Base-by-base conservation (phyloP, 2,888 invertebrate species). In the Eudemis profundana region DNA sequence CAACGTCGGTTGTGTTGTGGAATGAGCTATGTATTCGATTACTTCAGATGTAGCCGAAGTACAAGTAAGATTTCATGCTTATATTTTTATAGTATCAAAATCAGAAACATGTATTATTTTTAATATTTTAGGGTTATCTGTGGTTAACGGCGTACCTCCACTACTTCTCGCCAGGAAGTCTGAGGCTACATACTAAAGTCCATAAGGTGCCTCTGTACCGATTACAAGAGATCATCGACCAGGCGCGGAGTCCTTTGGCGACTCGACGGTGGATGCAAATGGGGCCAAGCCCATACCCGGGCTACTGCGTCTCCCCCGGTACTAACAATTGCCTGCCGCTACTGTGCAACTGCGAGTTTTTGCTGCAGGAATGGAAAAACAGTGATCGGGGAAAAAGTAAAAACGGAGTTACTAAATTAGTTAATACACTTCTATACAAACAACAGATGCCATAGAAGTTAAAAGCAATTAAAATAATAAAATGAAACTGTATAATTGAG, bases 251-350 rank as follows among this genome's bases (percentile, higher is more conserved):
- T 19, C 15, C 17, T 2, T 0, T 21, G 10, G 53, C 27, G n/a
- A 17, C 19, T 3, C 53, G 91, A 59, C 72, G 86, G 71, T 89
- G 86, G 86, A 67, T 90, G 3, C 83, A 77, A 33, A 70, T 61
- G 12, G 77, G 78, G 1, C 90, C 90, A 74, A 73, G 79, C 0
- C 91, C 91, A 0, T 91, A 78, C 60, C 91, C 91, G 1, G 91
- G 91, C 0, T 91, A 90, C 69, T 91, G 91, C 54, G 76, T 90
- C 23, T 77, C 83, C 0, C 90, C 90, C 0, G 90, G 85, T 2
- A 82, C 81, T 23, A 70, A 53, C 0, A 40, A 49, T 1, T 91
- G 91, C 50, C 4, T 81, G 1, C 84, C 86, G 4, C 29, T 76
- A 0, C 71, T 91, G 0, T 91, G 91, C 53, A 84, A 91, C 68